phyloP scores from a whole-genome alignment of 2,888 invertebrate genomes.

The Sthenelais limicola region DNA sequence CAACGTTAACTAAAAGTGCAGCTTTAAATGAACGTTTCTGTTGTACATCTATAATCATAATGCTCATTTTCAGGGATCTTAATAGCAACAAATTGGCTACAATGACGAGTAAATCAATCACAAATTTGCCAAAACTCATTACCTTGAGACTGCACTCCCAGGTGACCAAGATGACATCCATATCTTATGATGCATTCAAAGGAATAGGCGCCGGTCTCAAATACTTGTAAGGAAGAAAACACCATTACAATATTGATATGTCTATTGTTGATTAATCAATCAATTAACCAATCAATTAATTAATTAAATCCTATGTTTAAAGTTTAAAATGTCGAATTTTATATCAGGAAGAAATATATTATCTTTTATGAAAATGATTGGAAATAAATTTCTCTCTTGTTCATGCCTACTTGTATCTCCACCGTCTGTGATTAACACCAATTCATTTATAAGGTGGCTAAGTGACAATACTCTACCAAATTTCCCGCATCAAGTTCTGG shows the following conservation, averaged over 20 bases:
- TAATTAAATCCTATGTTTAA: not conserved
- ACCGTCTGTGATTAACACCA: too few species aligned
- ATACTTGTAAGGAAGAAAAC: constrained; percentile 53
- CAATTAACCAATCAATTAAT: not conserved
- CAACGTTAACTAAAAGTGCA: too few species aligned
- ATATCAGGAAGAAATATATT: not conserved
- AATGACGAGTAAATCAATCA: constrained; percentile 53
- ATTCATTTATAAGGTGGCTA: constrained; percentile 58
- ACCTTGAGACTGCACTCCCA: constrained; percentile 60
- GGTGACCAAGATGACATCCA: constrained; percentile 53
- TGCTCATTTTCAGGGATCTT: constrained; percentile 54
- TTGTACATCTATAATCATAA: not conserved
- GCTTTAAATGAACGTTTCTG: not conserved
- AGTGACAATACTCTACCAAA: constrained; percentile 57
- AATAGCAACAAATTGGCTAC: constrained; percentile 55
- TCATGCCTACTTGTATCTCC: too few species aligned
- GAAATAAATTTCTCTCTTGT: too few species aligned
- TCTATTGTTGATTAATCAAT: not conserved
- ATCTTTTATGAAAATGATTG: not conserved
- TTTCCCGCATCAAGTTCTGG: constrained; percentile 60
- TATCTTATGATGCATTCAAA: constrained; percentile 58
- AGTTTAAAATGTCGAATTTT: not conserved
- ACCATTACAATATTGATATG: not conserved
- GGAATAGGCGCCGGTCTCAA: constrained; percentile 56
- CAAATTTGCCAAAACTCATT: constrained; percentile 56